Evolutionary conservation across 2,888 invertebrate genomes (phyloP).

Genomic region (Neoaliturus tenellus): DNA sequence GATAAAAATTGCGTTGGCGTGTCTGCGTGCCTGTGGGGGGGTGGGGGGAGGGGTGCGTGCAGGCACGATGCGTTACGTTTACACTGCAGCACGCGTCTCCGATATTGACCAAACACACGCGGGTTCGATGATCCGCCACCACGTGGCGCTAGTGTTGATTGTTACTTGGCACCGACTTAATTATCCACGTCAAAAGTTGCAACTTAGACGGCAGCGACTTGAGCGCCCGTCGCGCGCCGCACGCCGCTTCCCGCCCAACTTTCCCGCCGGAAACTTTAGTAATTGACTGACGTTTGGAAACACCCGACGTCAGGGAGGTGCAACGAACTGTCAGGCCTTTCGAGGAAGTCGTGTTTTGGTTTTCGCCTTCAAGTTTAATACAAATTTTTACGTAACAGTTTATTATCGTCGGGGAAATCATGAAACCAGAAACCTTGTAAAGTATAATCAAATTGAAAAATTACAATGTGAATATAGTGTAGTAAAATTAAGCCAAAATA

Average conservation of each 20-base stretch:
- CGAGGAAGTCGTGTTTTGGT: neutral
- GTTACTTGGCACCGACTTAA: conserved; percentile 4
- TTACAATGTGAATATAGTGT: too few species aligned
- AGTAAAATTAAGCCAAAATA: too few species aligned
- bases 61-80: conserved; percentile 1
- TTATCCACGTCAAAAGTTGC: neutral
- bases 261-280: conserved; percentile 4
- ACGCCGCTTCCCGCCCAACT: conserved; percentile 14
- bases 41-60: neutral
- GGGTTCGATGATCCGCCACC: conserved; percentile 23
- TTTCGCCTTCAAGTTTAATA: too few species aligned
- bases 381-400: too few species aligned
- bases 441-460: too few species aligned
- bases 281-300: neutral
- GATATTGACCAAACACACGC: conserved; percentile 33
- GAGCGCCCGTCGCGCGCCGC: neutral
- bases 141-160: conserved; percentile 14
- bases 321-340: conserved; percentile 10
- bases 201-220: neutral
- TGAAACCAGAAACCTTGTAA: too few species aligned
- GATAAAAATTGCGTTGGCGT: conserved; percentile 31
- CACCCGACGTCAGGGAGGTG: neutral
- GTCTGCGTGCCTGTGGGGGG: neutral
- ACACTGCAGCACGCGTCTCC: conserved; percentile 7
- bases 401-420: too few species aligned